Evolutionary conservation across 2,888 invertebrate genomes (phyloP), one percentile per base, ranked within the genome.

Genomic region (Herminia tarsipennalis): DNA sequence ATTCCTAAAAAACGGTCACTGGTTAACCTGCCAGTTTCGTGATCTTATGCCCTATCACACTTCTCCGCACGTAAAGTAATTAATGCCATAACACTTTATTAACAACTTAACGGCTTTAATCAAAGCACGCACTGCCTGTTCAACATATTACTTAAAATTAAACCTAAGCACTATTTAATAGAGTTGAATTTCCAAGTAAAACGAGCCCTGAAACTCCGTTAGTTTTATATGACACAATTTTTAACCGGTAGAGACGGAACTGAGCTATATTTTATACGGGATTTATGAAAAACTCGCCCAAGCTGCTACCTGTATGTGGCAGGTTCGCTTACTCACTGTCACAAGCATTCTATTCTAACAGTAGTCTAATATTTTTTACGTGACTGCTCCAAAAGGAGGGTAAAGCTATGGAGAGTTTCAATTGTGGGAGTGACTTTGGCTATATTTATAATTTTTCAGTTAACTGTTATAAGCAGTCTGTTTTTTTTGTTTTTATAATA

Each of bases 231-330:
- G 36, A 53, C 21, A 45, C 37, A 46, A 36, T 44, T 49, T 61
- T 49, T 22, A 54, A 34, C 37, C 8, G 28, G 25, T 25, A 29
- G 20, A 47, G 30, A 17, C 42, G 64, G 53, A 59, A 64, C 49
- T 56, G 41, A 22, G 18, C 17, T 13, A 10, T 58, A 44, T 52
- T 55, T 63, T 56, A 42, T 17, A 52, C 43, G 43, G 39, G 48
- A 42, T 39, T 56, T 30, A 43, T 59, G 29, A 56, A 56, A 56
- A 53, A 45, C 44, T 62, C n/a, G 39, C 27, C 39, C 4, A n/a
- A 3, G 16, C n/a, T 16, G 28, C 10, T 22, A 28, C 35, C 46
- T 44, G 41, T 46, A 57, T 30, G 20, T 47, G 32, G 13, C 27
- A 4, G 6, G 10, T 34, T 16, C n/a, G n/a, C n/a, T 25, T 10